phyloP scores from a whole-genome alignment of 2,113 vertebrate species.

The Nanorana parkeri region DNA sequence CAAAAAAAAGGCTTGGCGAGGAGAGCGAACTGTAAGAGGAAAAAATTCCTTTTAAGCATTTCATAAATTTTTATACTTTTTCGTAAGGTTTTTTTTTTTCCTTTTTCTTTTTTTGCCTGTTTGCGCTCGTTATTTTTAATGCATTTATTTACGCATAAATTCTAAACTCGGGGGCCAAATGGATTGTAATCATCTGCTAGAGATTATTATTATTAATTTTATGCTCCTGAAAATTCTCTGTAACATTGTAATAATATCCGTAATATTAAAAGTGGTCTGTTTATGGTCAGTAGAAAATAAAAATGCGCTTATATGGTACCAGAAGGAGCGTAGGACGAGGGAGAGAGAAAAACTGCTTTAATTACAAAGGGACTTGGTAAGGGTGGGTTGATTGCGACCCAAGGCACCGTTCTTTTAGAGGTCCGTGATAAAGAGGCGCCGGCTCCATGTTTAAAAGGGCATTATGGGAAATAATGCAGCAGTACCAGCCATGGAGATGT shows the following conservation, averaged over 20 bases:
- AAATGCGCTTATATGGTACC: too few species aligned
- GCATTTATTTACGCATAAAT: constrained; percentile 42
- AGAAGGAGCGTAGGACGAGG: too few species aligned
- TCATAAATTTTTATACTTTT: constrained; percentile 35
- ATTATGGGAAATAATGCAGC: too few species aligned
- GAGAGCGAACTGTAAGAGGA: constrained; percentile 3
- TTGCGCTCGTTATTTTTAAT: constrained; percentile 37
- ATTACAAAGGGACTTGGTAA: too few species aligned
- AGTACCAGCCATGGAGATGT: too few species aligned
- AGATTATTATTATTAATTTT: constrained; percentile 45
- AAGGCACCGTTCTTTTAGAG: too few species aligned
- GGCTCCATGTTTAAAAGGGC: too few species aligned
- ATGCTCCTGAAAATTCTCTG: constrained; percentile 14
- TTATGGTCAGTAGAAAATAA: constrained; percentile 31
- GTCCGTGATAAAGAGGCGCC: too few species aligned
- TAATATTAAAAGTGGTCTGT: background rate
- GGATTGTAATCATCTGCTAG: constrained; percentile 14
- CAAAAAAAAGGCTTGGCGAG: constrained; percentile 17
- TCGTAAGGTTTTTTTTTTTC: background rate
- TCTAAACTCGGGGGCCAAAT: constrained; percentile 23
- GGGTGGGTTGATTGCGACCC: too few species aligned
- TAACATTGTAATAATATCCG: constrained; percentile 26
- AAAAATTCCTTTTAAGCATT: constrained; percentile 36
- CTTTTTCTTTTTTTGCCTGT: constrained; percentile 14
- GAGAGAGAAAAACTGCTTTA: too few species aligned